Percentiles rank a stretch among this genome's conserved stretches.
These are phyloP conservation scores for Rhopalosiphum padi DNA, from an alignment of 1,140 invertebrate genomes.

Conservation along the genomic window DNA sequence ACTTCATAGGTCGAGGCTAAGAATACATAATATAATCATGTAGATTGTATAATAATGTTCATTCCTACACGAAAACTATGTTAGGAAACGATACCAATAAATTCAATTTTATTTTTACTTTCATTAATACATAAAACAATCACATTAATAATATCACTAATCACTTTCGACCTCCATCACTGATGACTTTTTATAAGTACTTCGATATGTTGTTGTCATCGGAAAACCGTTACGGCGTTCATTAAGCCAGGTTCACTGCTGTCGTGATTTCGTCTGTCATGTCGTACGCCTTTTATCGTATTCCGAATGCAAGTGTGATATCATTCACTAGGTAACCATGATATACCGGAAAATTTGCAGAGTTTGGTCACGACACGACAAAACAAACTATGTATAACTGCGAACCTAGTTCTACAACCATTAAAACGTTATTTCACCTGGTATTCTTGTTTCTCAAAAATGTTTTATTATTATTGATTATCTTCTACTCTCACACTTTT, in stretches of 20 bases:
- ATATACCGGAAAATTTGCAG: too few species aligned
- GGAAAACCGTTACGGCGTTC: background rate
- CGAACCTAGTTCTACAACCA: too few species aligned
- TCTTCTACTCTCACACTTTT: background rate
- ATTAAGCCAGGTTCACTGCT: background rate
- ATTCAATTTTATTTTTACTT: background rate
- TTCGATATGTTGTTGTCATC: background rate
- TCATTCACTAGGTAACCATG: too few species aligned
- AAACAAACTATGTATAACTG: too few species aligned
- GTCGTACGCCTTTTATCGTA: too few species aligned
- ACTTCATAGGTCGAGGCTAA: background rate
- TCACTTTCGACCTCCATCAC: background rate
- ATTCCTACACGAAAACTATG: background rate
- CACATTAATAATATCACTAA: background rate
- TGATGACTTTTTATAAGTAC: background rate
- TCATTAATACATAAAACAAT: background rate
- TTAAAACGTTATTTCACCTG: too few species aligned
- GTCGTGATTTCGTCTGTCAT: background rate
- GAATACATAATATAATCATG: background rate
- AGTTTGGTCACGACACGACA: too few species aligned
- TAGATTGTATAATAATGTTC: background rate
- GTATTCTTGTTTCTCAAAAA: background rate
- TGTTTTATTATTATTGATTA: background rate
- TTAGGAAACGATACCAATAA: background rate
- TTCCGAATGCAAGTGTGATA: too few species aligned